Percentiles rank a stretch among this genome's conserved stretches.
phyloP scores from a whole-genome alignment of 2,797 vertebrate species.

The Paratrypauchen microcephalus region DNA sequence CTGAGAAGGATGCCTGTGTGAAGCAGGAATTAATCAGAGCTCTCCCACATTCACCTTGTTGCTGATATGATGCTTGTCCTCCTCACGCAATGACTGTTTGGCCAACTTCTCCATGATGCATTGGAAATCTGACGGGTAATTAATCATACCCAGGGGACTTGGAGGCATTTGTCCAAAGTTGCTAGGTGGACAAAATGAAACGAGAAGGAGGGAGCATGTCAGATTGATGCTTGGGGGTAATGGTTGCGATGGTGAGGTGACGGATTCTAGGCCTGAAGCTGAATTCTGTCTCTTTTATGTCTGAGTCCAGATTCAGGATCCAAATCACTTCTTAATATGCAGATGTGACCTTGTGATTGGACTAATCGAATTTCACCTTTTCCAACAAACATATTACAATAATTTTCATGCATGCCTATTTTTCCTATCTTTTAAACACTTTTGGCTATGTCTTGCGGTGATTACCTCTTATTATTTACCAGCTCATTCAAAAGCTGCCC shows the following conservation, averaged over 20 bases:
- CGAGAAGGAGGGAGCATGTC: background rate
- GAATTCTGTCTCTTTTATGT: background rate
- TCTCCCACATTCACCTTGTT: constrained; percentile 18
- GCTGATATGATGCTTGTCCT: constrained; percentile 16
- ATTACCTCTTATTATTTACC: background rate
- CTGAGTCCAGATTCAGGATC: constrained; percentile 1
- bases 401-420: background rate
- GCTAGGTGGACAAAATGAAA: constrained; percentile 10
- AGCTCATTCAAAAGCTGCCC: background rate
- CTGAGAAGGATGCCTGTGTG: constrained; percentile 1
- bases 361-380: constrained; percentile 5
- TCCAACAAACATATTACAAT: background rate
- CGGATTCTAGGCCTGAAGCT: background rate
- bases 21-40: constrained; percentile 18
- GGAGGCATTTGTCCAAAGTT: constrained; percentile 15
- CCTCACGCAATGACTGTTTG: constrained; percentile 9
- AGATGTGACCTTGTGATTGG: background rate
- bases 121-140: constrained; percentile 5
- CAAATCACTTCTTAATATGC: background rate
- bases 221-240: constrained; percentile 7
- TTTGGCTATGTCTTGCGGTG: background rate
- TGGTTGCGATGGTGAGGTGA: background rate
- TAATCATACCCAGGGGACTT: constrained; percentile 17
- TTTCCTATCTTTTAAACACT: background rate
- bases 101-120: constrained; percentile 8